Conservation (phyloP, 2,888 invertebrate species). For the Hirtodrosophila histrioides region DNA sequence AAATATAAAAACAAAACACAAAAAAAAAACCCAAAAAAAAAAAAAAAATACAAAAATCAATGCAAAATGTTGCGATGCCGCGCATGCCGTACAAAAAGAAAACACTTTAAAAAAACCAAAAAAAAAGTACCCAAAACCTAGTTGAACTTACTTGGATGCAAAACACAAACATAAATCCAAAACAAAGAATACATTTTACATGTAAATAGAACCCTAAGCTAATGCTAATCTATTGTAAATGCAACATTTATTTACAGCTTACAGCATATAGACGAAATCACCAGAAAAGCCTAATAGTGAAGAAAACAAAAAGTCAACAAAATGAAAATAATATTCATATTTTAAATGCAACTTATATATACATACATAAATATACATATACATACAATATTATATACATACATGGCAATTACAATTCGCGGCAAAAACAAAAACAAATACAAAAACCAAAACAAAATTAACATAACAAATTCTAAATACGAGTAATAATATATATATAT, state of each 20-base stretch:
- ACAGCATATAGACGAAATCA: conserved; percentile 67
- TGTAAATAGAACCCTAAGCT: conserved; percentile 69
- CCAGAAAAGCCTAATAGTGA: conserved; percentile 72
- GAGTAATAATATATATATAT: conserved; percentile 3
- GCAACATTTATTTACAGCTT: conserved; percentile 76
- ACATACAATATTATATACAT: conserved; percentile 39
- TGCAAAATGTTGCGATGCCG: conserved; percentile 51
- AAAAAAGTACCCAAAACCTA: conserved; percentile 6
- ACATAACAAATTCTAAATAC: conserved; percentile 18
- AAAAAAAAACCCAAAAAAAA: conserved; percentile 16
- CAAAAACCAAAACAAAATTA: conserved; percentile 57
- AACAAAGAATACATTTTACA: conserved; percentile 39
- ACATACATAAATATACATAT: conserved; percentile 42
- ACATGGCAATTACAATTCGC: conserved; percentile 56
- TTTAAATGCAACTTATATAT: conserved; percentile 65
- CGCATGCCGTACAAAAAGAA: conserved; percentile 59
- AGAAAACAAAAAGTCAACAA: conserved; percentile 19
- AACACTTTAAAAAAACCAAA: conserved; percentile 21
- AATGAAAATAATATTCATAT: conserved; percentile 68
- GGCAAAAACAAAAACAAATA: background rate
- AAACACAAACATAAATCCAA: background rate
- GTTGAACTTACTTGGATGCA: no score
- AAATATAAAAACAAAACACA: conserved; percentile 16
- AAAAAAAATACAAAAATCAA: conserved; percentile 26
- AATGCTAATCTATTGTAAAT: conserved; percentile 51